Evolutionary conservation across 2,113 vertebrate genomes (phyloP), one percentile per base, ranked within the genome.

Genomic region (Hippocampus mohnikei): DNA sequence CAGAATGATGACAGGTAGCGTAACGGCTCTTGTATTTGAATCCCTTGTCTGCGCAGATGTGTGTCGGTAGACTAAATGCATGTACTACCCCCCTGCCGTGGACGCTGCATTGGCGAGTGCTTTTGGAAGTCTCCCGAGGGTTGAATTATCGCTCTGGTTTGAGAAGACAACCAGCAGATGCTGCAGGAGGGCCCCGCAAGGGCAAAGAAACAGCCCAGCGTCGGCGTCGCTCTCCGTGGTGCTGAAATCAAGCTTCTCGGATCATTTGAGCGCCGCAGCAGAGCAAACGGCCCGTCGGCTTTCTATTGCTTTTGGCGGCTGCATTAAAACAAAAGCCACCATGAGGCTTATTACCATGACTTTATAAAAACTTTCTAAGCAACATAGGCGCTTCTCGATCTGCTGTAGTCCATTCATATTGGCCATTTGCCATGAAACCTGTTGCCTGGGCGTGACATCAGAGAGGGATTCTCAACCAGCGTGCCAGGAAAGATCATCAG

Each of bases 1-100:
- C 95, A 93, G 86, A 96, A 93, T 74, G 96, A 98, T 63, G 96
- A 98, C 94, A 95, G 96, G 96, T 98, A 93, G 82, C 68, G 67
- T 7, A 21, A 65, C 37, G 67, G 69, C 3, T 73, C 12, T 11
- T 60, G 70, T n/a, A 41, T 46, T 6, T 29, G 15, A 56, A 5
- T 21, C 2, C 3, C 56, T 9, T 70, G 16, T 66, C 13, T 56
- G 27, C 70, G 27, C 63, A 7, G 53, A 37, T 70, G 27, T 58
- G 29, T 73, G 25, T 63, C 29, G 70, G 46, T 48, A 5, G 2
- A 21, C 42, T 52, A 10, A 27, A 62, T 25, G 67, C 25, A 52
- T 78, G 5, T 64, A 12, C 53, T 27, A 23, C 18, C 5, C n/a
- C 40, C 11, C 11, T 63, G 21, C 4, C 40, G 5, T 40, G 37